Evolutionary conservation across 2,113 vertebrate genomes (phyloP).

Genomic region (Urocitellus parryii): DNA sequence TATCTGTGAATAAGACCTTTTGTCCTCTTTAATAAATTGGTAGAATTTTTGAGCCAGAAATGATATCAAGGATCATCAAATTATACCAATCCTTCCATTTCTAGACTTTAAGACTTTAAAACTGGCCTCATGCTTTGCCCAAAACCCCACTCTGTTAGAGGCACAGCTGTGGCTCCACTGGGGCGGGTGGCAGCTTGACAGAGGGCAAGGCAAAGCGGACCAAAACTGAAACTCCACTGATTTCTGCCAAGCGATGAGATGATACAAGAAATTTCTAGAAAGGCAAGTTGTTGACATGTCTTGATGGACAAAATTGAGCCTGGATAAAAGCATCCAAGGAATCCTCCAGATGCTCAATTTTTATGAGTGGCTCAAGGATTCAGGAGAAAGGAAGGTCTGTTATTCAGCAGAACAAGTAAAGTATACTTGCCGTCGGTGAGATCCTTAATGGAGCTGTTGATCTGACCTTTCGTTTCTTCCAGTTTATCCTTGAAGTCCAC

Average conservation of each 20-base stretch:
- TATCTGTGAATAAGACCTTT: background rate
- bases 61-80: background rate
- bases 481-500: slow-evolving; percentile 89
- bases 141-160: background rate
- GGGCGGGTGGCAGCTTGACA: accelerated
- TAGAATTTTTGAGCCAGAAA: background rate
- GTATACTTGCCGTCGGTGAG: slow-evolving; percentile 87
- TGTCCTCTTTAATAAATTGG: background rate
- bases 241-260: background rate
- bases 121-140: background rate
- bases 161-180: background rate
- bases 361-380: background rate
- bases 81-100: background rate
- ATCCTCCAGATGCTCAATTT: background rate
- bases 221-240: background rate
- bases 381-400: background rate
- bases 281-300: background rate
- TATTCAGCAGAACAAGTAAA: slow-evolving; percentile 12
- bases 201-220: background rate
- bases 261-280: background rate
- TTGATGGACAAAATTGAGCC: slow-evolving; percentile 6
- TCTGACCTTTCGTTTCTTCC: slow-evolving; percentile 88
- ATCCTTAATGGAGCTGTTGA: slow-evolving; percentile 89
- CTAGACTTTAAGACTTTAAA: background rate
- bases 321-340: background rate